A percentile compares a stretch with the other conserved stretches of the same genome.
Conservation (phyloP, 2,888 invertebrate species). For the Hipparchia sbordonii region DNA sequence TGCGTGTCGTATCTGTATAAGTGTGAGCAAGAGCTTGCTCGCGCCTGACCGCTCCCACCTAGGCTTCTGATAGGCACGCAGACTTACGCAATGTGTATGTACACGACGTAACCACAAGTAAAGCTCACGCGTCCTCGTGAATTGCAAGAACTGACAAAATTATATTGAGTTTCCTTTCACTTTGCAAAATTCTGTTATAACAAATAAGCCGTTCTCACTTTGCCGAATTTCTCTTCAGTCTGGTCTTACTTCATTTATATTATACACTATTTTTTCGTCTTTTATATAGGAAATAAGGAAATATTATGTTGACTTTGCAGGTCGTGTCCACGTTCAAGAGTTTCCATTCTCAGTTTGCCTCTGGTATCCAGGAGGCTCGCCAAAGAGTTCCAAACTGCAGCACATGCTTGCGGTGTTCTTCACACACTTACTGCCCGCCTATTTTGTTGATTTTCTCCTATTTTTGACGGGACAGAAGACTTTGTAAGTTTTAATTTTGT, state of each 20-base stretch:
- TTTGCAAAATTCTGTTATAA: neutral
- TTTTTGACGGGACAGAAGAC: conserved; percentile 87
- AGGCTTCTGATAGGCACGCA: too few species aligned
- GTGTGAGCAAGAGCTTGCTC: too few species aligned
- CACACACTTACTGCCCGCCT: conserved; percentile 90
- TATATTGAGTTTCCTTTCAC: neutral
- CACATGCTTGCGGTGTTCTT: conserved; percentile 87
- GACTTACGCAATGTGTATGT: too few species aligned
- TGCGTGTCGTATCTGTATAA: too few species aligned
- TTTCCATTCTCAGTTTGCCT: conserved; percentile 90
- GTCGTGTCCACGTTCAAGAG: conserved; percentile 83
- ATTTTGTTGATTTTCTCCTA: conserved; percentile 87
- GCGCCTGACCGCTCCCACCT: too few species aligned
- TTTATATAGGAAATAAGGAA: neutral
- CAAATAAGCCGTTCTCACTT: neutral
- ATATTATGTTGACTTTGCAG: conserved; percentile 48
- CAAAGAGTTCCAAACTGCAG: conserved; percentile 85
- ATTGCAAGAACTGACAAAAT: too few species aligned
- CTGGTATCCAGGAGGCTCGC: conserved; percentile 90
- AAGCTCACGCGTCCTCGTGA: too few species aligned
- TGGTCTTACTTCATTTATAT: neutral
- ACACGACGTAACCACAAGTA: too few species aligned
- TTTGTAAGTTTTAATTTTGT: conserved; percentile 85
- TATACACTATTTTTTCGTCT: neutral
- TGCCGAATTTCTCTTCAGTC: neutral